Evolutionary conservation across 2,888 invertebrate genomes (phyloP), one percentile per base, ranked within the genome.

Genomic region (Cheilosia pagana): DNA sequence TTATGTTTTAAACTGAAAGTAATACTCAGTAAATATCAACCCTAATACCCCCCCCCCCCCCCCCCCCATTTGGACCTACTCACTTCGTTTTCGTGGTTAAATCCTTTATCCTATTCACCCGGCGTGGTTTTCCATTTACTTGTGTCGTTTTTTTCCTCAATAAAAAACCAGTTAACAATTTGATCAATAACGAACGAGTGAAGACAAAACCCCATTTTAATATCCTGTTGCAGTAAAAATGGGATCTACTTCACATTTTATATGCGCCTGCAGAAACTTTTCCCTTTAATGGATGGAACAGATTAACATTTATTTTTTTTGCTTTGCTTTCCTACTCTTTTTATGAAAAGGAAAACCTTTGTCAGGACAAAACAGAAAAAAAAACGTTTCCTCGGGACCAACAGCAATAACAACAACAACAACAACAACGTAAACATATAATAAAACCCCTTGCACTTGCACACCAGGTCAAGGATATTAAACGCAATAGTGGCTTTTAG

Each of bases 381-480:
- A 41, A 19, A 79, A 67, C 67, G 53, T 59, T 60, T 60, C 72
- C 59, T 67, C 39, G 0, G 53, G 45, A 39, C 65, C n/a, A 41
- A 50, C 21, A 62, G 53, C 10, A 19, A 68, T 8, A 60, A 60
- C 59, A 60, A 35, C 41, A 50, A 31, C 23, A 57, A 48, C 35
- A 43, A 67, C 10, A 16, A 70, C 14, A 60, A 60, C 59, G 16
- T n/a, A 12, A 77, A 55, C 55, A 39, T 14, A 55, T 48, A 67
- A 35, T 35, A 45, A 14, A 41, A 59, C 10, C 48, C 41, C 52
- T 57, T 83, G 77, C 67, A 77, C 57, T 79, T 78, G 62, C 65
- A 62, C n/a, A 71, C 57, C 48, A 70, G 79, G 74, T 83, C 83
- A 83, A 83, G 83, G 83, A 79, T 75, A 41, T 65, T 70, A 31